A percentile compares a stretch with the other conserved stretches of the same genome.
Evolutionary conservation across 2,113 vertebrate genomes (phyloP).

Genomic region (Nothoprocta perdicaria): DNA sequence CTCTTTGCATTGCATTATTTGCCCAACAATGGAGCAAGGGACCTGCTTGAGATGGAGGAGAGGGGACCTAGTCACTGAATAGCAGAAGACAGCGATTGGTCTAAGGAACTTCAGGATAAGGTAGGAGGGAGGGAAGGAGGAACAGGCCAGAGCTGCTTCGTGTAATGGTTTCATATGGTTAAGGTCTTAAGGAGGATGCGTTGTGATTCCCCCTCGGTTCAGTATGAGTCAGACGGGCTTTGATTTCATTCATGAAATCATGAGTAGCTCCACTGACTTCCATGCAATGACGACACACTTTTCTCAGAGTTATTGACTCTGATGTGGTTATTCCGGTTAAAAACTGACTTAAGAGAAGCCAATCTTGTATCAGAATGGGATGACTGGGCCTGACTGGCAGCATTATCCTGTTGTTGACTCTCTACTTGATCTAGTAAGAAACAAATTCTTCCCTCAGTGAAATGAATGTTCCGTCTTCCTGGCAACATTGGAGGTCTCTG

Average conservation of each 20-base stretch:
- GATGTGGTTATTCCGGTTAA: neutral
- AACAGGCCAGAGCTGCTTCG: neutral
- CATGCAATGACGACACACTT: neutral
- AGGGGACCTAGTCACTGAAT: fast-evolving
- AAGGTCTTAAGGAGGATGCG: neutral
- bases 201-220: neutral
- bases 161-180: neutral
- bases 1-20: fast-evolving
- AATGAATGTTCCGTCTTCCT: neutral
- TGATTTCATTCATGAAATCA: neutral
- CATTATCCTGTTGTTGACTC: neutral
- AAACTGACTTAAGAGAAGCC: neutral
- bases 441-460: fast-evolving
- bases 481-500: fast-evolving
- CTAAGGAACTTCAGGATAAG: neutral
- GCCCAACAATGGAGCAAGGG: fast-evolving
- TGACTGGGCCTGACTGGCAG: neutral
- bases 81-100: neutral
- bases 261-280: neutral
- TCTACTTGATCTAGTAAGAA: neutral
- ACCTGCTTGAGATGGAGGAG: neutral
- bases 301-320: neutral
- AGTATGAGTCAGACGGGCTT: neutral
- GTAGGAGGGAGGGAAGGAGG: neutral
- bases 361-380: neutral